Evolutionary conservation across 2,797 vertebrate genomes (phyloP).

Genomic region (Hylomyscus alleni): DNA sequence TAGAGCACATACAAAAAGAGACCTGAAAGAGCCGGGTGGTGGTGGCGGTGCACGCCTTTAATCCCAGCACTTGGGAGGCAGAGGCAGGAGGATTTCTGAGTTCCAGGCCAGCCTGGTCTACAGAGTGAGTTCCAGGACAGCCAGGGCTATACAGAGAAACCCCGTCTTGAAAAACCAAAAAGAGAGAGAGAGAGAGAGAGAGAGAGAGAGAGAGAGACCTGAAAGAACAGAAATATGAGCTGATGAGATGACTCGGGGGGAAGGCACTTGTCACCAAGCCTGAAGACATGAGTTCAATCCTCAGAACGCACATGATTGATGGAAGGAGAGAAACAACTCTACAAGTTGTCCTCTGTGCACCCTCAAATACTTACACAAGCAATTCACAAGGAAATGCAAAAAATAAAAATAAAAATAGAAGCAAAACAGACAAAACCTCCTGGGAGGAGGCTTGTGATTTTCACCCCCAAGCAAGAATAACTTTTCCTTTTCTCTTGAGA

Average conservation of each 20-base stretch:
- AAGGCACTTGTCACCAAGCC: background rate
- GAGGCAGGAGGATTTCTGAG: too few relatives aligned
- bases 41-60: too few relatives aligned
- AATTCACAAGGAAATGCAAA: background rate
- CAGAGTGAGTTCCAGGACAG: too few relatives aligned
- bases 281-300: background rate
- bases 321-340: background rate
- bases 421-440: background rate
- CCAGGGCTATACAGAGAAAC: too few relatives aligned
- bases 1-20: background rate
- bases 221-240: background rate
- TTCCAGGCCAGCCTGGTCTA: too few relatives aligned
- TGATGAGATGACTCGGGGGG: too few relatives aligned
- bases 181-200: too few relatives aligned
- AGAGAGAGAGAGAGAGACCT: too few relatives aligned
- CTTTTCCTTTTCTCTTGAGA: background rate
- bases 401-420: background rate
- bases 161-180: too few relatives aligned
- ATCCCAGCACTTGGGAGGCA: too few relatives aligned
- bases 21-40: too few relatives aligned
- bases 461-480: constrained; percentile 4
- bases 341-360: background rate
- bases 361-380: background rate
- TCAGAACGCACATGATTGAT: background rate
- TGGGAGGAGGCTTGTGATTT: background rate